Base-by-base conservation (phyloP, 2,113 vertebrate species). In the Urocolius indicus region DNA sequence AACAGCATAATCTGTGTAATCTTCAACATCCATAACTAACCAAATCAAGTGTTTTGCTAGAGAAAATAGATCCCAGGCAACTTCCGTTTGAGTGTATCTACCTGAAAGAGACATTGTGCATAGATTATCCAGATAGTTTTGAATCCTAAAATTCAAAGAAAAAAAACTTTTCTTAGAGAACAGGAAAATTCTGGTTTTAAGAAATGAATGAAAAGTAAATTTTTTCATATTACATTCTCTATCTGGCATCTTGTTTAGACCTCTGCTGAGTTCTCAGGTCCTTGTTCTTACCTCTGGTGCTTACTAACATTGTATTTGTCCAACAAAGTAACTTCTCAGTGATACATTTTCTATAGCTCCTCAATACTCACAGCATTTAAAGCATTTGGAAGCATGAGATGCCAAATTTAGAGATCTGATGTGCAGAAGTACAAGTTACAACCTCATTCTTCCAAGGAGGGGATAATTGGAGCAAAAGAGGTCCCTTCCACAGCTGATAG, bases 391-490 rank as follows among this genome's bases (percentile, higher is more conserved):
- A 59, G 11, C 13, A 14, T 1, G 43, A 74, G 41, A 34, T 36
- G 27, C 5, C n/a, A 10, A 72, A 41, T 7, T 24, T 55, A n/a
- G 61, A 46, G 51, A 10, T 43, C 6, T 9, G 4, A 58, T 6
- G 18, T 45, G 11, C 8, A 45, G 63, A 9, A 80, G 20, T 38
- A 30, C 0, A 0, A 45, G 29, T 30, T 46, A 5, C 7, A n/a
- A 32, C 59, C 36, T 65, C 43, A 36, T 36, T 16, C 32, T 32
- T 73, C 55, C 18, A n/a, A 34, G 22, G 16, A 48, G 11, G 18
- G 43, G 41, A 3, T 57, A 21, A 34, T 13, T 0, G 1, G 46
- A 63, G 69, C 65, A 26, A 4, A 55, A 69, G 63, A 21, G 49
- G 14, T 57, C 26, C 3, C 19, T 73, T 77, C 41, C 16, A 12